phyloP scores from a whole-genome alignment of 2,888 invertebrate species.

The Acrocyrtus sp. region DNA sequence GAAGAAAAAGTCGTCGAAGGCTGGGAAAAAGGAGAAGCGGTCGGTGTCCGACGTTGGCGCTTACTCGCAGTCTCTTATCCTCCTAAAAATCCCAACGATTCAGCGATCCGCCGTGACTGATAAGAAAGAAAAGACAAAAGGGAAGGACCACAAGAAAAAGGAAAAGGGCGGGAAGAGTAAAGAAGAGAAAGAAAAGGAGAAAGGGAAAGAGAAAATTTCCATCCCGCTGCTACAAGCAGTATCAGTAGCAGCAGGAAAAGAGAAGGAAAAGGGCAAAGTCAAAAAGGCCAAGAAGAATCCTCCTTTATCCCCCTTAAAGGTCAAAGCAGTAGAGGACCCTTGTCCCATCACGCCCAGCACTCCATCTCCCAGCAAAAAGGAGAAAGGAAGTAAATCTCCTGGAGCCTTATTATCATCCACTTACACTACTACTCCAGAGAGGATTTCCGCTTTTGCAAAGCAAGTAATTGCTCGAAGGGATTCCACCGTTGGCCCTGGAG shows the following conservation, averaged over 20 bases:
- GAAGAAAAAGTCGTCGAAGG: slow-evolving; percentile 23
- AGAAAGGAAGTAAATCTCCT: slow-evolving; percentile 1
- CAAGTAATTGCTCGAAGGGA: slow-evolving; percentile 37
- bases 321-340: background rate
- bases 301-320: background rate
- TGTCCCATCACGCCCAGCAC: too few species aligned
- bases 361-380: too few species aligned
- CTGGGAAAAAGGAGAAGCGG: slow-evolving; percentile 37
- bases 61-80: slow-evolving; percentile 36
- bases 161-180: slow-evolving; percentile 13
- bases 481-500: slow-evolving; percentile 6
- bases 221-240: too few species aligned
- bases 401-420: background rate
- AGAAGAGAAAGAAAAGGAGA: slow-evolving; percentile 12
- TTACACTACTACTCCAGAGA: slow-evolving; percentile 35
- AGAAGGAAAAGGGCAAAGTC: background rate
- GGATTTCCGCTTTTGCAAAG: slow-evolving; percentile 45
- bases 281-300: too few species aligned
- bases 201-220: slow-evolving; percentile 13
- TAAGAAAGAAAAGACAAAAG: slow-evolving; percentile 11
- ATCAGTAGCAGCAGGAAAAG: too few species aligned
- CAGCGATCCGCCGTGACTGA: slow-evolving; percentile 17
- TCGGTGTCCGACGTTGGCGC: slow-evolving; percentile 28
- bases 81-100: slow-evolving; percentile 57
- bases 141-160: background rate